A percentile compares a stretch with the other conserved stretches of the same genome.
phyloP scores from a whole-genome alignment of 2,888 invertebrate species.

The Cheiracanthium punctorium region DNA sequence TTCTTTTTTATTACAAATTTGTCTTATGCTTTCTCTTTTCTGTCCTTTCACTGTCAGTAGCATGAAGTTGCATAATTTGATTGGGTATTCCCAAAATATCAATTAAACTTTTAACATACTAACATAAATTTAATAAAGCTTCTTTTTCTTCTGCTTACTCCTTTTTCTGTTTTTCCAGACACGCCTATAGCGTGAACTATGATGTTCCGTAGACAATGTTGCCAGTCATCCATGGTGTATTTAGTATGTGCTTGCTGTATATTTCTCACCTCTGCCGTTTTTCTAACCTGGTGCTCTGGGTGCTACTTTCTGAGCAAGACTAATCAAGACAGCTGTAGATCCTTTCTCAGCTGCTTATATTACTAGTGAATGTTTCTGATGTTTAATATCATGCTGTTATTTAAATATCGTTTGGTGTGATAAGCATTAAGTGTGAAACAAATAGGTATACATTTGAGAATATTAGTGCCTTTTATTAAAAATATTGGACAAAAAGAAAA shows the following conservation, averaged over 20 bases:
- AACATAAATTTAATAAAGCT: background rate
- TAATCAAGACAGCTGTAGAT: conserved; percentile 65
- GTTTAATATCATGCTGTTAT: conserved; percentile 57
- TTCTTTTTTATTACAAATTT: too few relatives aligned
- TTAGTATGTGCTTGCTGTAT: conserved; percentile 68
- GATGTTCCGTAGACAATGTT: conserved; percentile 53
- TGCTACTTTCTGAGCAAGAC: conserved; percentile 67
- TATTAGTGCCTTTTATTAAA: conserved; percentile 65
- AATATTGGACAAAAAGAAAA: conserved; percentile 14
- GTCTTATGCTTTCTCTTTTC: background rate
- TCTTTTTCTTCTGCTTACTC: conserved; percentile 55
- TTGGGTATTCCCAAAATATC: background rate
- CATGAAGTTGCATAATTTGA: background rate
- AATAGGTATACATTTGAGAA: conserved; percentile 59
- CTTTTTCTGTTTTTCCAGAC: conserved; percentile 67
- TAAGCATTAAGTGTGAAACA: conserved; percentile 59
- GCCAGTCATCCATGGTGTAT: conserved; percentile 66
- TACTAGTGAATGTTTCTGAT: conserved; percentile 63
- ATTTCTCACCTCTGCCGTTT: conserved; percentile 61
- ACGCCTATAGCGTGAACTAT: conserved; percentile 63
- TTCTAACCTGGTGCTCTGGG: conserved; percentile 69
- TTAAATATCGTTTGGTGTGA: conserved; percentile 66
- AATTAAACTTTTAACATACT: background rate
- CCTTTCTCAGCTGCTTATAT: conserved; percentile 60
- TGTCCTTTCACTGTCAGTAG: background rate